phyloP scores from a whole-genome alignment of 2,888 invertebrate species.

The Drosophila mimetica region DNA sequence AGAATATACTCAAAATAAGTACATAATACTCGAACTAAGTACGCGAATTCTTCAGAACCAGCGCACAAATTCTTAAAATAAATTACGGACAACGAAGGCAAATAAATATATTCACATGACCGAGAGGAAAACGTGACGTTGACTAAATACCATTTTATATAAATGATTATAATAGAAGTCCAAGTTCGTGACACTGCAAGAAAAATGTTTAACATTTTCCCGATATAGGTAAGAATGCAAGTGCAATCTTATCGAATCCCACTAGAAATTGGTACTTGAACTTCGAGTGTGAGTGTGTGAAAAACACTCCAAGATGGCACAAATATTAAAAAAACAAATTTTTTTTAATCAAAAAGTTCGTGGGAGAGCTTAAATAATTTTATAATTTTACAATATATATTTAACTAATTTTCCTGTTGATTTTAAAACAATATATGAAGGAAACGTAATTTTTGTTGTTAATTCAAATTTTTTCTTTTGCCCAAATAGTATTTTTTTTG shows the following conservation, averaged over 20 bases:
- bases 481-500: conserved; percentile 1
- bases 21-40: conserved; percentile 6
- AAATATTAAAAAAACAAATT: background rate
- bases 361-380: background rate
- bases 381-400: background rate
- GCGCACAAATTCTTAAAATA: conserved; percentile 5
- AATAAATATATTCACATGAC: background rate
- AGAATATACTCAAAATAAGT: background rate
- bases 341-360: too few relatives aligned
- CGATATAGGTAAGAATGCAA: too few relatives aligned
- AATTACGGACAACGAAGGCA: background rate
- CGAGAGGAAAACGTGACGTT: background rate
- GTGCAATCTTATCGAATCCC: background rate
- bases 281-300: too few relatives aligned
- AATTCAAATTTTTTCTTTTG: conserved; percentile 1
- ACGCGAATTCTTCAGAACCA: background rate
- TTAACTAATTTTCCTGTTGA: too few relatives aligned
- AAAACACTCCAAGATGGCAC: background rate
- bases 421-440: too few relatives aligned
- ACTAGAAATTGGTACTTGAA: background rate
- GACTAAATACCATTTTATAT: background rate
- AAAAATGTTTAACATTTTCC: background rate
- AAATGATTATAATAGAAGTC: background rate
- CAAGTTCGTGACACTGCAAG: background rate
- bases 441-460: too few relatives aligned